Percentiles rank a stretch among this genome's conserved stretches.
Conservation (phyloP, 1,140 invertebrate species). For the Bombus balteatus region DNA sequence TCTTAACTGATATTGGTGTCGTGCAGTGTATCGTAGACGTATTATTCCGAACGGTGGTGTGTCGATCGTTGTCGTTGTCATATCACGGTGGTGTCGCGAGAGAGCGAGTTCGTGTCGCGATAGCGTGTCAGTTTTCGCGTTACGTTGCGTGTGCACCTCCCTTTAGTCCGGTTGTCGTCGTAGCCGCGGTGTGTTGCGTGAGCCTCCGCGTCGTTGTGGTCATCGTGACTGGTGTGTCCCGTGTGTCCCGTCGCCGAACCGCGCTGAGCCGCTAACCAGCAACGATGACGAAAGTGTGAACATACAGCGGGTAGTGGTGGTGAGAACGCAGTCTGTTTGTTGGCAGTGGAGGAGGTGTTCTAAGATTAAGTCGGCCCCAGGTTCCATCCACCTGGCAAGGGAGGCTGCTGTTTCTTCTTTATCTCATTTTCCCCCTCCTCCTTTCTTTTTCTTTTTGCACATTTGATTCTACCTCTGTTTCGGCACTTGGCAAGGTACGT, state of each 20-base stretch:
- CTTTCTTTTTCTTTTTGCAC: neutral
- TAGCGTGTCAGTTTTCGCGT: constrained; percentile 39
- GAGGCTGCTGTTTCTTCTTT: constrained; percentile 49
- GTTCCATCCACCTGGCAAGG: constrained; percentile 58
- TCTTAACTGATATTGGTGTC: neutral
- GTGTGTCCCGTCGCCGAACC: constrained; percentile 10
- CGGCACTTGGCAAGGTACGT: neutral
- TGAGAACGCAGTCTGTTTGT: constrained; percentile 19
- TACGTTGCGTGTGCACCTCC: constrained; percentile 10
- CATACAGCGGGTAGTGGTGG: constrained; percentile 24
- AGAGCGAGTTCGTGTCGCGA: constrained; percentile 14
- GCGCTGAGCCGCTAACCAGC: neutral
- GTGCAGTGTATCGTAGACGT: neutral
- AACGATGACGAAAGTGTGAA: constrained; percentile 52
- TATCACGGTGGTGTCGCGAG: neutral
- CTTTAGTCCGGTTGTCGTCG: constrained; percentile 17
- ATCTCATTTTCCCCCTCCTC: constrained; percentile 2
- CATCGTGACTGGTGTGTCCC: neutral
- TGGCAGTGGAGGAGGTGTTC: constrained; percentile 53
- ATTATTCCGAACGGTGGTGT: neutral
- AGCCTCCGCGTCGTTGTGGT: neutral
- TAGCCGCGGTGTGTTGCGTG: constrained; percentile 32
- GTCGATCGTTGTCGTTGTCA: constrained; percentile 2
- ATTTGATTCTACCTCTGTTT: neutral
- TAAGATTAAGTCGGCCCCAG: constrained; percentile 66